A percentile compares a stretch with the other conserved stretches of the same genome.
Conservation (phyloP, 2,113 vertebrate species). For the Actenoides lindsayi region DNA sequence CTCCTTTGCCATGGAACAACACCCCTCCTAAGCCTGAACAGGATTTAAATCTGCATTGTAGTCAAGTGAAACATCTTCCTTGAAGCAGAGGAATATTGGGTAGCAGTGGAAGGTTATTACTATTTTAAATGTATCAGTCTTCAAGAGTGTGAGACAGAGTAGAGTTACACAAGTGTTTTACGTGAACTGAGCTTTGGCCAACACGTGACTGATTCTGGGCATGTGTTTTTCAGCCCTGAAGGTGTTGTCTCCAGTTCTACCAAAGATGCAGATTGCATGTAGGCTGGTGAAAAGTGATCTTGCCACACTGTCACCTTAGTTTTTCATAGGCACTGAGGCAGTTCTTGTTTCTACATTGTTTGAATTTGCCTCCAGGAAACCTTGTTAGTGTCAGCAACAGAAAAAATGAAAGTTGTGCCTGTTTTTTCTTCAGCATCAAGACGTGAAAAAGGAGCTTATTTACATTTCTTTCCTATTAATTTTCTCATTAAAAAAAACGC, state of each 20-base stretch:
- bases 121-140: not conserved
- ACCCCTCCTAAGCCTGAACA: not conserved
- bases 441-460: not conserved
- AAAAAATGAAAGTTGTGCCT: not conserved
- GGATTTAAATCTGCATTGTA: not conserved
- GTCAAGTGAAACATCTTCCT: not conserved
- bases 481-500: not conserved
- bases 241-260: not conserved
- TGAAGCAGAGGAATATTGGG: not conserved
- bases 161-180: not conserved
- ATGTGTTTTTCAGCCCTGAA: not conserved
- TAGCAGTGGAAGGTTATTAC: not conserved
- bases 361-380: conserved; percentile 16
- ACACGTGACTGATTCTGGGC: not conserved
- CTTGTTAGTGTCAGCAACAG: not conserved
- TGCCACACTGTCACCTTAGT: not conserved
- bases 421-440: not conserved
- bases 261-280: conserved; percentile 2
- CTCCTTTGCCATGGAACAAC: not conserved
- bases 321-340: not conserved
- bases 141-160: not conserved
- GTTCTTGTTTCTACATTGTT: not conserved
- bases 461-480: not conserved
- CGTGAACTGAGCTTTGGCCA: not conserved
- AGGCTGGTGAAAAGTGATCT: conserved; percentile 14